phyloP scores from a whole-genome alignment of 2,888 invertebrate species.

The Serripes groenlandicus region DNA sequence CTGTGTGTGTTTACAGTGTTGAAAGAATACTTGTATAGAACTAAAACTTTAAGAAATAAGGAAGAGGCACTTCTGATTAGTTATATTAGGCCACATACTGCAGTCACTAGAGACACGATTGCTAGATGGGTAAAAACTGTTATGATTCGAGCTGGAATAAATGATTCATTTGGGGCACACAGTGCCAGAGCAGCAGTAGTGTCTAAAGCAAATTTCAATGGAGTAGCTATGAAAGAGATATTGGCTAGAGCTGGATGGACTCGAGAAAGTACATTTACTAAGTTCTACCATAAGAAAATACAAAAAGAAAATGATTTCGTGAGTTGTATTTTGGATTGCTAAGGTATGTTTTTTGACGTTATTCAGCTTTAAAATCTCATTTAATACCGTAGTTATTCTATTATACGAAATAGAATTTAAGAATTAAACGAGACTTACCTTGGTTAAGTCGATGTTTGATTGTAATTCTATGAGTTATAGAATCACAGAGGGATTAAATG shows the following conservation, averaged over 20 bases:
- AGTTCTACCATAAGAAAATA: conserved; percentile 36
- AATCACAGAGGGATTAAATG: too few relatives aligned
- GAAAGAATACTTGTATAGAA: conserved; percentile 28
- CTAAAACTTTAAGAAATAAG: not conserved
- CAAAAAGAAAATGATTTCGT: too few relatives aligned
- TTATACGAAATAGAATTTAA: too few relatives aligned
- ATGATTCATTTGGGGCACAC: conserved; percentile 30
- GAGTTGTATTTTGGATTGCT: too few relatives aligned
- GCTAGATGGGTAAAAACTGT: conserved; percentile 38
- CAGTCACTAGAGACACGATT: conserved; percentile 31
- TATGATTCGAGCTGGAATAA: conserved; percentile 31
- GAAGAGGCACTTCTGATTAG: conserved; percentile 26
- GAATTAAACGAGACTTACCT: too few relatives aligned
- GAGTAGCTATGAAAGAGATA: conserved; percentile 24
- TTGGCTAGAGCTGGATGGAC: conserved; percentile 47
- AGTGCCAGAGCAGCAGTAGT: conserved; percentile 34
- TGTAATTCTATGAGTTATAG: too few relatives aligned
- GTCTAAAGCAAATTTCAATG: conserved; percentile 10
- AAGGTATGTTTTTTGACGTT: too few relatives aligned
- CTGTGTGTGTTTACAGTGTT: conserved; percentile 20
- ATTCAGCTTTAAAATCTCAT: too few relatives aligned
- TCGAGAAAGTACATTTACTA: conserved; percentile 20
- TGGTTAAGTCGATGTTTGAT: too few relatives aligned
- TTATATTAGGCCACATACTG: conserved; percentile 27
- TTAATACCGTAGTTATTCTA: too few relatives aligned